Evolutionary conservation across 2,113 vertebrate genomes (phyloP).

Genomic region (Tychaedon coryphoeus): DNA sequence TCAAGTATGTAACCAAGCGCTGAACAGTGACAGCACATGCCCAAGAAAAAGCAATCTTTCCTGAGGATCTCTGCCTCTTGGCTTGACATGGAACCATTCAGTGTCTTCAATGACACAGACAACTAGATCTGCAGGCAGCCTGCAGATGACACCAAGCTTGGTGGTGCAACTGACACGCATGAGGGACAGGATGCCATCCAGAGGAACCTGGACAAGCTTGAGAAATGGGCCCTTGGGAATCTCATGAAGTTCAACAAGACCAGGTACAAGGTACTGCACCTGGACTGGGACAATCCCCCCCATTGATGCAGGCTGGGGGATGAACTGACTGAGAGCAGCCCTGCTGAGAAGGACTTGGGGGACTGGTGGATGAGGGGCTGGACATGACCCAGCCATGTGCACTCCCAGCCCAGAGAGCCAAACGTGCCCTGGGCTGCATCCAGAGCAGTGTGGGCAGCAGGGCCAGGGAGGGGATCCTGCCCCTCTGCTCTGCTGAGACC

Average conservation of each 20-base stretch:
- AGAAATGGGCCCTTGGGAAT: not conserved
- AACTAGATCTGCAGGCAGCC: not conserved
- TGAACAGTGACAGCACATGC: not conserved
- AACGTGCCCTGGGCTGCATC: rapidly evolving
- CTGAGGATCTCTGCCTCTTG: not conserved
- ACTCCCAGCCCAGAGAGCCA: not conserved
- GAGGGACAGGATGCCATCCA: not conserved
- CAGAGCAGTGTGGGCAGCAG: rapidly evolving
- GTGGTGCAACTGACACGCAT: not conserved
- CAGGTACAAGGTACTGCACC: not conserved
- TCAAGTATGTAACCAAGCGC: not conserved
- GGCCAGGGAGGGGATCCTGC: rapidly evolving
- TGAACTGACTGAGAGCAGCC: not conserved
- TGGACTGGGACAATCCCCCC: rapidly evolving
- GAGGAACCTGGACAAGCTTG: not conserved
- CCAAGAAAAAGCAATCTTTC: not conserved
- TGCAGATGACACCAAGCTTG: not conserved
- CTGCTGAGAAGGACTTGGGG: rapidly evolving
- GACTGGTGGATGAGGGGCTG: not conserved
- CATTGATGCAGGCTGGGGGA: not conserved
- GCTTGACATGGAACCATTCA: not conserved
- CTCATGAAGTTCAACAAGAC: not conserved
- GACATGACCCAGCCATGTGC: rapidly evolving
- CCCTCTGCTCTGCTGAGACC: not conserved
- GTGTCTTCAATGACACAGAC: not conserved